A percentile compares a stretch with the other conserved stretches of the same genome.
Conservation (phyloP, 2,888 invertebrate species). For the Trypoxylon attenuatum region DNA sequence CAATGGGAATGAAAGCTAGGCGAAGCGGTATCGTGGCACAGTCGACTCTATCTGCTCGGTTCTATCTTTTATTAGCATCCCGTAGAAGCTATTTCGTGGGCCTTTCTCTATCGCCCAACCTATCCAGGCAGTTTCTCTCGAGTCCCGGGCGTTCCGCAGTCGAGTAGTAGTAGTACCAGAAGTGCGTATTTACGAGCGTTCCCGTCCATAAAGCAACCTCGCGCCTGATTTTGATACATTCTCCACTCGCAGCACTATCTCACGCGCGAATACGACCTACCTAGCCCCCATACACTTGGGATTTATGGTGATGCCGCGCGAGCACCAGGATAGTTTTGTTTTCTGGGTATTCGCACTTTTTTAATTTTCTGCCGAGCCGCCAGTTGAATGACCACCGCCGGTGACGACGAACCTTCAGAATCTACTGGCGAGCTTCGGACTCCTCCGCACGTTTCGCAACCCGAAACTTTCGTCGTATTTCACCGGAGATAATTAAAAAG, state of each 20-base stretch:
- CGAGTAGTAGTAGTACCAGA: slow-evolving; percentile 69
- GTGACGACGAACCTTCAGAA: background rate
- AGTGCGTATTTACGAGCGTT: slow-evolving; percentile 75
- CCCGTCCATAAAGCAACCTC: slow-evolving; percentile 75
- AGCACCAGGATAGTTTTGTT: slow-evolving; percentile 60
- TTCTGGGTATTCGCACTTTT: slow-evolving; percentile 34
- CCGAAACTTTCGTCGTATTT: no score
- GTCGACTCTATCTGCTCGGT: slow-evolving; percentile 61
- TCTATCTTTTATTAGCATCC: slow-evolving; percentile 73
- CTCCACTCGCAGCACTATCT: slow-evolving; percentile 72
- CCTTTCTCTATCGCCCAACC: slow-evolving; percentile 68
- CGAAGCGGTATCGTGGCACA: slow-evolving; percentile 52
- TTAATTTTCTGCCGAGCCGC: slow-evolving; percentile 3
- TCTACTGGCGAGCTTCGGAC: background rate
- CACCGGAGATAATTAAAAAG: no score
- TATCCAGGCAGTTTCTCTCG: slow-evolving; percentile 64
- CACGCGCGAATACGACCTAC: slow-evolving; percentile 75
- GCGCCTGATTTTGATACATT: slow-evolving; percentile 75
- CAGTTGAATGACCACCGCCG: background rate
- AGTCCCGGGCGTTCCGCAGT: slow-evolving; percentile 60
- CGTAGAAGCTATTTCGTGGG: slow-evolving; percentile 69
- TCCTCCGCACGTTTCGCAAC: background rate
- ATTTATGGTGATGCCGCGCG: slow-evolving; percentile 71
- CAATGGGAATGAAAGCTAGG: slow-evolving; percentile 53
- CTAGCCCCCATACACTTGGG: slow-evolving; percentile 69